Percentiles rank a stretch among this genome's conserved stretches.
These are phyloP conservation scores for Corythornis leucogaster DNA, from an alignment of 2,797 vertebrate genomes.

Conservation along the genomic window DNA sequence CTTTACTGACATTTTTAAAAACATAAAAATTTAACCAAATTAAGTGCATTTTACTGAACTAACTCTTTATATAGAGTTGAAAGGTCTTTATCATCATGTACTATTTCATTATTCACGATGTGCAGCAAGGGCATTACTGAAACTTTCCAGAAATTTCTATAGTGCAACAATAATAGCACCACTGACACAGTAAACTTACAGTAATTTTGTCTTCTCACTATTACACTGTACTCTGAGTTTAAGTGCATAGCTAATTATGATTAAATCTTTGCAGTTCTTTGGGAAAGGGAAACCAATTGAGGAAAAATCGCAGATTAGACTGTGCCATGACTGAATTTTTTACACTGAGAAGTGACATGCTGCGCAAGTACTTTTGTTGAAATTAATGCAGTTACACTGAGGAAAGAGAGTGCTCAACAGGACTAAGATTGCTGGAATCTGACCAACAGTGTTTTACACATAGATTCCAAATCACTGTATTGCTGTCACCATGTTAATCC, in stretches of 20 bases:
- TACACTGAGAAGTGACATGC: slow-evolving; percentile 10
- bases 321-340: neutral
- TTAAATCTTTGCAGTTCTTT: neutral
- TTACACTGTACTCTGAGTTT: neutral
- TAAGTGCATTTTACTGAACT: neutral
- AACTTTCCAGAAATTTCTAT: neutral
- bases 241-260: neutral
- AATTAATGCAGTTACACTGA: slow-evolving; percentile 32
- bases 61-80: neutral
- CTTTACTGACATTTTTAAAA: neutral
- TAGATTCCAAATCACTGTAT: slow-evolving; percentile 16
- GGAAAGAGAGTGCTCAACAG: slow-evolving; percentile 6
- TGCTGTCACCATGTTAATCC: slow-evolving; percentile 38
- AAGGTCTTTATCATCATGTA: neutral
- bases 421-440: neutral
- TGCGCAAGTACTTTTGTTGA: slow-evolving; percentile 34
- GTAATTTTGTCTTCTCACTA: neutral
- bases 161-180: neutral
- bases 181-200: neutral
- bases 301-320: slow-evolving; percentile 7
- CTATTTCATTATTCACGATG: neutral
- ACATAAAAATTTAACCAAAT: neutral
- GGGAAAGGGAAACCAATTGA: neutral
- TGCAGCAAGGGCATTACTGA: neutral
- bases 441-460: slow-evolving; percentile 10